Base-by-base conservation (phyloP, 35 echinoderm and acorn worm genomes). In the Anneissia japonica region DNA sequence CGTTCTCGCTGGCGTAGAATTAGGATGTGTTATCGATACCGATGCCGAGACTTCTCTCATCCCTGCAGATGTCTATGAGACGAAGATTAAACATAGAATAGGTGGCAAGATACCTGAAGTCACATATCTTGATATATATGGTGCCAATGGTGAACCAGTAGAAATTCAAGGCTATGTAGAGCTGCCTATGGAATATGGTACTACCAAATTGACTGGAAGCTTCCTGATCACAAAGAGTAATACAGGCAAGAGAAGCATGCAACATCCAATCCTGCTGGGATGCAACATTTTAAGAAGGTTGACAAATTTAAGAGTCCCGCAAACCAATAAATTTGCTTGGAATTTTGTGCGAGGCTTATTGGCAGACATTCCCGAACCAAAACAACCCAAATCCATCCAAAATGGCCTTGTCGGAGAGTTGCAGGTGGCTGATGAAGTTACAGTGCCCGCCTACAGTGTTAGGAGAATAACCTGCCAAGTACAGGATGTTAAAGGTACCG, bases 21-120 rank as follows among this genome's bases (percentile, higher is more conserved):
- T 77, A 33, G 46, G 84, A 4, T 86, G 84, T 32, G 39, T 86
- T 30, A 76, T 86, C 36, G 84, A 86, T 41, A 86, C 64, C 3
- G 84, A 74, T 17, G 64, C 64, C 13, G 72, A 86, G 30, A 38
- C 72, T n/a, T 39, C 35, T 1, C 46, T 86, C 0, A 38, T 77
- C 37, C 73, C 84, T 30, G n/a, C 23, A 2, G 10, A 43, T 28
- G 34, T 76, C 29, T 86, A 86, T 32, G 36, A 86, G 3, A 37
- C 4, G 10, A 28, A 79, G 38, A 38, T 87, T 13, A 33, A 80
- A 43, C 9, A 4, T 2, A 72, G 39, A 31, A n/a, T 79, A 33
- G 85, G 85, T 37, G 32, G 11, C 51, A 40, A 46, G 37, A n/a
- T 79, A 36, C 46, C 19, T 80, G 74, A 46, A 34, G 0, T 79